Conservation (phyloP, 2,797 vertebrate genomes). For the Psittacula derbiana region DNA sequence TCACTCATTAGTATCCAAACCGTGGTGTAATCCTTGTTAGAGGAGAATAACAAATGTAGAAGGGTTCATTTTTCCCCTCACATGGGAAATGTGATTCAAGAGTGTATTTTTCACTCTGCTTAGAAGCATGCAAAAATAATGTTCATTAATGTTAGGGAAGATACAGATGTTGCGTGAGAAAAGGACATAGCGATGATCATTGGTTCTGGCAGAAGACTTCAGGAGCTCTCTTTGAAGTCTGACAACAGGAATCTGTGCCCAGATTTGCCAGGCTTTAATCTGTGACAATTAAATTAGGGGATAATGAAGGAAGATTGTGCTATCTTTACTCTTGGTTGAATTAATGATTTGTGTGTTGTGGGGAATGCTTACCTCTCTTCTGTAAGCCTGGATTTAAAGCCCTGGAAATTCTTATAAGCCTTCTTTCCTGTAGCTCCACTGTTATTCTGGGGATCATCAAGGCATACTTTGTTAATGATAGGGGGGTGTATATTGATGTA, state of each 20-base stretch:
- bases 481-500: background rate
- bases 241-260: slow-evolving; percentile 55
- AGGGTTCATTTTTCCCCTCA: background rate
- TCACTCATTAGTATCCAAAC: slow-evolving; percentile 8
- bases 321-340: slow-evolving; percentile 24
- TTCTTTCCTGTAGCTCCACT: background rate
- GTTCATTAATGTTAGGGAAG: slow-evolving; percentile 26
- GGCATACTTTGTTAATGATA: background rate
- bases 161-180: slow-evolving; percentile 33
- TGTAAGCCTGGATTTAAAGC: background rate
- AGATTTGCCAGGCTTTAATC: slow-evolving; percentile 57
- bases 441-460: background rate
- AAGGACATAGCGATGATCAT: slow-evolving; percentile 31
- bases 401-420: background rate
- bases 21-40: slow-evolving; percentile 28
- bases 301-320: slow-evolving; percentile 30
- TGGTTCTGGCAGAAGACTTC: slow-evolving; percentile 62
- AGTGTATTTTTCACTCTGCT: slow-evolving; percentile 2
- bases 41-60: slow-evolving; percentile 46
- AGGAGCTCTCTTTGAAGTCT: slow-evolving; percentile 64
- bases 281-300: slow-evolving; percentile 56
- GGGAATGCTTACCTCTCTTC: background rate
- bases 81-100: slow-evolving; percentile 38
- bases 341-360: background rate
- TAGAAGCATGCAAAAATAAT: slow-evolving; percentile 52